phyloP scores from a whole-genome alignment of 30 jellyfish, hydroid and myxozoan genomes.

The Pelagia noctiluca region DNA sequence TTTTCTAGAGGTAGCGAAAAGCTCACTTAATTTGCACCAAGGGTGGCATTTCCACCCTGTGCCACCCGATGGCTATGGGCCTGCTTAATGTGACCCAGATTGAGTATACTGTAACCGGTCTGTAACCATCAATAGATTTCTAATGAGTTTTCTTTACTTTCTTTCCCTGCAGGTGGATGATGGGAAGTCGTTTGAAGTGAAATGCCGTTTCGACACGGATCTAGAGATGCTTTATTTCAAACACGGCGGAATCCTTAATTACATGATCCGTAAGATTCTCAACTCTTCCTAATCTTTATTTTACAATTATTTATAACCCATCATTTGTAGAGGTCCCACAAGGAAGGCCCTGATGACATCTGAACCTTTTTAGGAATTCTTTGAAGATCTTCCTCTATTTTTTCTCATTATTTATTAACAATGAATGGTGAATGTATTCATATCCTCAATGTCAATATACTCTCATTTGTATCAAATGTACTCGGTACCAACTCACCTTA shows the following conservation, averaged over 20 bases:
- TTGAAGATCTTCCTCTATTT: too few species aligned
- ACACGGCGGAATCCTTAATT: conserved; percentile 94
- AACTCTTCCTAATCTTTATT: not conserved
- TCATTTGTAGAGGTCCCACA: too few species aligned
- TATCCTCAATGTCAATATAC: too few species aligned
- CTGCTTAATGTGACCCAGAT: not conserved
- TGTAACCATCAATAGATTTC: not conserved
- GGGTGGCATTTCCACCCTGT: not conserved
- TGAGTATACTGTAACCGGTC: not conserved
- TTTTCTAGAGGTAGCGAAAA: not conserved
- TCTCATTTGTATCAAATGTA: too few species aligned
- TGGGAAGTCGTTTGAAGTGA: conserved; percentile 86
- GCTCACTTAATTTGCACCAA: not conserved
- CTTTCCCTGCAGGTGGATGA: conserved; percentile 64
- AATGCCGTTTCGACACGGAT: conserved; percentile 94
- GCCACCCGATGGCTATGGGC: conserved; percentile 5
- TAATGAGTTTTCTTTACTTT: not conserved
- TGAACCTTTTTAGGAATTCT: too few species aligned
- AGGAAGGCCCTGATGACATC: too few species aligned
- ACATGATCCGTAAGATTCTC: conserved; percentile 87
- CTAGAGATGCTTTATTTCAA: conserved; percentile 84
- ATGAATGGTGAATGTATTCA: too few species aligned
- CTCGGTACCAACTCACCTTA: too few species aligned
- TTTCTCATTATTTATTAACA: too few species aligned
- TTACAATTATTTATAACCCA: not conserved